Base-by-base conservation (phyloP, 2,797 vertebrate species). In the Ara ararauna region DNA sequence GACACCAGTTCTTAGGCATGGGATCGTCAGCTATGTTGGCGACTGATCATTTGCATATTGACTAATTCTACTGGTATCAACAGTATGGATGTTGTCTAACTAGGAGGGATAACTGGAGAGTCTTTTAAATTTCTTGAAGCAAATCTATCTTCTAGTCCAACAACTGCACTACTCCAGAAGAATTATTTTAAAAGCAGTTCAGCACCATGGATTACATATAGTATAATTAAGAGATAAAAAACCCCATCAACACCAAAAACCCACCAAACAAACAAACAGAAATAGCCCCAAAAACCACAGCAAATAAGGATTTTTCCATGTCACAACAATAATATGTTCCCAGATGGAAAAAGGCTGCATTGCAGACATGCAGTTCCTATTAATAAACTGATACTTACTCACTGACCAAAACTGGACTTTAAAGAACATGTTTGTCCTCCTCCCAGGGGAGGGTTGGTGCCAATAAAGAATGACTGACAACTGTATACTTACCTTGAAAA, bases 401-500 rank as follows among this genome's bases (percentile, higher is more conserved):
- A 48, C 16, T 73, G 40, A 70, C 20, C 42, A 56, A 78, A 84
- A 54, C 15, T 23, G 26, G n/a, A 89, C 42, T 84, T 83, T 20
- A 13, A 61, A 61, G 53, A 62, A 48, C 7, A 74, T 40, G 19
- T 60, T 61, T 51, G 54, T 13, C 29, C 32, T 86, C 40, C 26
- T 76, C 40, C 38, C 36, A 68, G 44, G 42, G 81, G 23, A 36
- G 7, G 7, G 11, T 11, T 16, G 3, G 15, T 87, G 36, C 56
- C 54, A 83, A 42, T n/a, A 72, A 79, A 44, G 50, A 58, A 38
- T 68, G n/a, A 79, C 21, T 83, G 62, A 45, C 2, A 7, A 58
- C 29, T 89, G 32, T 32, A 32, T 79, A 62, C 88, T 94, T 78
- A n/a, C 24, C 36, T 45, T 86, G 68, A 77, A 70, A 70, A 61